Conservation (phyloP, 2,888 invertebrate genomes). For the Acrobasis repandana region DNA sequence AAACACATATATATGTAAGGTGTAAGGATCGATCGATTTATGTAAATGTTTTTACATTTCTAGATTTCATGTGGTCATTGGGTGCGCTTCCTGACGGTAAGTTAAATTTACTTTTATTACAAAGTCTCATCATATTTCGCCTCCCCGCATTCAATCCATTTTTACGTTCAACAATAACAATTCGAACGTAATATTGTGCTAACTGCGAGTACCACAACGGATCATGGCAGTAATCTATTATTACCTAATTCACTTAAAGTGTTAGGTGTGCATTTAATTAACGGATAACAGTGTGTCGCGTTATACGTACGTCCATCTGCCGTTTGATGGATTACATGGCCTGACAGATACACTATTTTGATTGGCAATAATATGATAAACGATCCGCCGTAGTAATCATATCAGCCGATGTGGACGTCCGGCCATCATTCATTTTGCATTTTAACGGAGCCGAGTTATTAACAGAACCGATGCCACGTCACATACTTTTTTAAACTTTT, state of each 20-base stretch:
- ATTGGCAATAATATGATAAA: conserved; percentile 82
- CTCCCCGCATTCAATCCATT: conserved; percentile 59
- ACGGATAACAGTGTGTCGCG: conserved; percentile 50
- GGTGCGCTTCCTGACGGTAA: conserved; percentile 98
- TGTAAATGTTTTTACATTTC: conserved; percentile 86
- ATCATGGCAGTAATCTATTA: conserved; percentile 56
- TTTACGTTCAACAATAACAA: conserved; percentile 28
- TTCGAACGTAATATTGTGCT: conserved; percentile 40
- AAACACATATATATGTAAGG: conserved; percentile 62
- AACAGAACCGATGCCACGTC: conserved; percentile 53
- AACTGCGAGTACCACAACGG: conserved; percentile 53
- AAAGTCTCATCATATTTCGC: conserved; percentile 59
- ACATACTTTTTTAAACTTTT: conserved; percentile 28
- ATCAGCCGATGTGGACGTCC: conserved; percentile 67
- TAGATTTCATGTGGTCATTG: conserved; percentile 99
- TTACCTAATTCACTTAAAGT: conserved; percentile 56
- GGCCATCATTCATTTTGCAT: conserved; percentile 72
- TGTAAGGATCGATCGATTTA: conserved; percentile 80
- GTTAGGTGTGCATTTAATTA: conserved; percentile 58
- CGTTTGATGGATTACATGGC: conserved; percentile 73
- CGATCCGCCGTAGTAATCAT: conserved; percentile 74
- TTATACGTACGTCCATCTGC: conserved; percentile 53
- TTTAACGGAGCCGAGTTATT: conserved; percentile 57
- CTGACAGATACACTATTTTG: conserved; percentile 83
- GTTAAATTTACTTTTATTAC: conserved; percentile 76